Base-by-base conservation (phyloP, 2,888 invertebrate genomes). In the Drosophila algonquin region DNA sequence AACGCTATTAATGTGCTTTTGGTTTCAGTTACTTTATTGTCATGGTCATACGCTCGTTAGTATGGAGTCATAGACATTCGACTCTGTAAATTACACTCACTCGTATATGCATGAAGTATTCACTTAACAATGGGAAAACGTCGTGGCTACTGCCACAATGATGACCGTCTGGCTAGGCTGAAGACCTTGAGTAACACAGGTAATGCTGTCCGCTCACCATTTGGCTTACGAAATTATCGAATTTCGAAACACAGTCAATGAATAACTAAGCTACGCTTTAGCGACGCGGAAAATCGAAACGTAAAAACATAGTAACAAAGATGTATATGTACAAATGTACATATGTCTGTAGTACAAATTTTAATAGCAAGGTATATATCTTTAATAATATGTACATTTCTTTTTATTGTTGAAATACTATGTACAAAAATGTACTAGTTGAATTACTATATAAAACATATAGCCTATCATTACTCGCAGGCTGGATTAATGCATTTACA, bases 161-260 rank as follows among this genome's bases (percentile, higher is more conserved):
- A 45, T 57, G 64, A 71, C 24, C 72, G 76, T 77, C 54, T 73
- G 75, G 72, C 86, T 77, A 74, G 67, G 57, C 55, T 64, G 58
- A 67, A 76, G 85, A 87, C 85, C 85, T 85, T 85, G 85, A 85
- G 89, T 88, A 85, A 87, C 85, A 89, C 80, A 81, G 61, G 63
- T 61, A 65, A 48, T 64, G 69, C 69, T 74, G 68, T 60, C 71
- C 80, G 70, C 68, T 75, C 53, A 45, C 64, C 57, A 44, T 63
- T 64, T 58, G 40, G 67, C 53, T 71, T 68, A 65, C 75, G 84
- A 75, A 78, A 71, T 81, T 70, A 62, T 64, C 73, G 79, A 76
- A 74, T 87, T 82, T 79, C 79, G 85, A 87, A 85, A 87, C 67
- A 77, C 53, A 53, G 48, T 69, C 65, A 70, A 70, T 56, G 80